phyloP scores from a whole-genome alignment of 2,797 vertebrate species.

The Bufotes viridis region DNA sequence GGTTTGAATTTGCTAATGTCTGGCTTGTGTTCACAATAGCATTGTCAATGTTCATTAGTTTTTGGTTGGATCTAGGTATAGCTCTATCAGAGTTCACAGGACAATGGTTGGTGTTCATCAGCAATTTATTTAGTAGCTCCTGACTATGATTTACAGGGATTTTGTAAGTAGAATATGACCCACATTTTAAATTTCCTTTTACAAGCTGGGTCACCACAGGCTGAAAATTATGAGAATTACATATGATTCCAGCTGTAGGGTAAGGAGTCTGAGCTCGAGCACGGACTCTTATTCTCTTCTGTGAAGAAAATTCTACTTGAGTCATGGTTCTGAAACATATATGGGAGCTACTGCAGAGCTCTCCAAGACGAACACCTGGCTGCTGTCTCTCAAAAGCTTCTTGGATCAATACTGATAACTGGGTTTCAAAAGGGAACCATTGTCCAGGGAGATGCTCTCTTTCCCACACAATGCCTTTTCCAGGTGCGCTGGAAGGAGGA shows the following conservation, averaged over 20 bases:
- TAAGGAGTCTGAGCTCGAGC: slow-evolving; percentile 87
- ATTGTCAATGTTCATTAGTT: background rate
- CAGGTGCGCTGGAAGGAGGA: slow-evolving; percentile 85
- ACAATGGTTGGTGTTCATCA: background rate
- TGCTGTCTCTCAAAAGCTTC: slow-evolving; percentile 85
- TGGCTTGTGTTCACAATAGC: background rate
- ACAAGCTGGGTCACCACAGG: background rate
- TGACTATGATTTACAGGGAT: background rate
- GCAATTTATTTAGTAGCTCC: background rate
- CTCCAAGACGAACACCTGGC: slow-evolving; percentile 88
- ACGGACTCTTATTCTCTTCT: slow-evolving; percentile 87
- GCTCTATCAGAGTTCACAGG: background rate
- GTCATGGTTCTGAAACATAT: slow-evolving; percentile 94
- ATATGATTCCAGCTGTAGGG: slow-evolving; percentile 78
- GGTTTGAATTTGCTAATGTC: background rate
- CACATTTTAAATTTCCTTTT: background rate
- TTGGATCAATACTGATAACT: slow-evolving; percentile 91
- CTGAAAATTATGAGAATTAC: background rate
- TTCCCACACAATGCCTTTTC: slow-evolving; percentile 93
- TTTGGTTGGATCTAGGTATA: background rate
- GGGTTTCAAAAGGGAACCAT: slow-evolving; percentile 93
- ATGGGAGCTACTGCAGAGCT: slow-evolving; percentile 90
- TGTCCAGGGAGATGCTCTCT: slow-evolving; percentile 90
- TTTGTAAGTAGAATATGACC: background rate
- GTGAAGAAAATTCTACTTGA: slow-evolving; percentile 92